Percentiles rank a stretch among this genome's conserved stretches.
phyloP scores from a whole-genome alignment of 2,888 invertebrate genomes.

The Parapristionchus giblindavisi region DNA sequence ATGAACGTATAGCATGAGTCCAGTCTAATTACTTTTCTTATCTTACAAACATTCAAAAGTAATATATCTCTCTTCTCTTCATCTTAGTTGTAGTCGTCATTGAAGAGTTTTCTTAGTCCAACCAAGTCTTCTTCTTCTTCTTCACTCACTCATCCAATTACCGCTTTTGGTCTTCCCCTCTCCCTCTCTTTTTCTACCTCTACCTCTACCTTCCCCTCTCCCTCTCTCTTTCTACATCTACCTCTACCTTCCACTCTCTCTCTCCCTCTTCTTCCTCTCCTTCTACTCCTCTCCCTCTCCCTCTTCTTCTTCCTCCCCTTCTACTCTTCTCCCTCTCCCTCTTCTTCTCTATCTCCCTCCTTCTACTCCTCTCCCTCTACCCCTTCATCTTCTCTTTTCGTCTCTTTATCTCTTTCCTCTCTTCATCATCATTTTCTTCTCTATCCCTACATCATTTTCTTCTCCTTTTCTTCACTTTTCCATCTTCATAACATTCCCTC shows the following conservation, averaged over 20 bases:
- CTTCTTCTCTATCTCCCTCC: constrained; percentile 36
- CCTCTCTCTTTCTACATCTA: constrained; percentile 29
- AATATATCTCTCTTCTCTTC: too few relatives aligned
- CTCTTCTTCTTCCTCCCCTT: constrained; percentile 20
- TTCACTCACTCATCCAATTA: background rate
- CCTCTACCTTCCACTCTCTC: constrained; percentile 26
- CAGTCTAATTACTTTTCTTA: too few relatives aligned
- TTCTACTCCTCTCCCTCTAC: constrained; percentile 30
- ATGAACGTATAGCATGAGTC: too few relatives aligned
- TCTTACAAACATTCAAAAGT: too few relatives aligned
- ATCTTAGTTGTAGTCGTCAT: too few relatives aligned
- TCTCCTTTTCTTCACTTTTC: constrained; percentile 25
- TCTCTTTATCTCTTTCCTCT: background rate
- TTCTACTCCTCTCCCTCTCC: constrained; percentile 11
- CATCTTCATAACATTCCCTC: too few relatives aligned
- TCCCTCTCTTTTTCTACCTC: constrained; percentile 2
- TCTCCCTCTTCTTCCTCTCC: constrained; percentile 35
- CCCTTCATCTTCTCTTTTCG: background rate
- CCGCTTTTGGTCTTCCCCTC: constrained; percentile 12
- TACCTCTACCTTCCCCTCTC: constrained; percentile 10
- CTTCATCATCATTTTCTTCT: constrained; percentile 21
- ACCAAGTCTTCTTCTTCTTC: background rate
- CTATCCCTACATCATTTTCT: constrained; percentile 34
- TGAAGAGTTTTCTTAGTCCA: background rate
- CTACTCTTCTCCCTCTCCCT: constrained; percentile 32